Evolutionary conservation across 2,113 vertebrate genomes (phyloP).

Genomic region (Pterophyllum scalare): DNA sequence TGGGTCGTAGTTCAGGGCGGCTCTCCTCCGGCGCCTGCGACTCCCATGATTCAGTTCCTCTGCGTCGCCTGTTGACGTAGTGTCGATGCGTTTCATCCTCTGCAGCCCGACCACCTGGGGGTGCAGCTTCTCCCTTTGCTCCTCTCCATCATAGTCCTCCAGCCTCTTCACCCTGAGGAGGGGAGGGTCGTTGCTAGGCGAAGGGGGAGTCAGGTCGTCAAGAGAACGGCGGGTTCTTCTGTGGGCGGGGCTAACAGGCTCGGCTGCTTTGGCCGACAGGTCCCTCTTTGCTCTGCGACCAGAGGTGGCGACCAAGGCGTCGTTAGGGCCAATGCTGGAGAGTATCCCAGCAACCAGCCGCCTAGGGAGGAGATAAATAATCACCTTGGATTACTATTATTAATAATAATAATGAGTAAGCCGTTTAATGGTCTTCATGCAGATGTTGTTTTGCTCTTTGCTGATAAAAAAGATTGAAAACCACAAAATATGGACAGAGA

Average conservation of each 20-base stretch:
- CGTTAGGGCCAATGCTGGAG: slow-evolving; percentile 56
- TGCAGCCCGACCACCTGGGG: slow-evolving; percentile 61
- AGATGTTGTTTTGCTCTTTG: background rate
- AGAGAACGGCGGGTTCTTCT: slow-evolving; percentile 78
- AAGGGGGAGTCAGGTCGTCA: slow-evolving; percentile 54
- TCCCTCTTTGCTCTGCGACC: slow-evolving; percentile 64
- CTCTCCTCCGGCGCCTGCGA: slow-evolving; percentile 67
- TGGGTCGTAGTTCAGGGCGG: slow-evolving; percentile 70
- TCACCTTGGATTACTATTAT: background rate
- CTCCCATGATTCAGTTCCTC: slow-evolving; percentile 61
- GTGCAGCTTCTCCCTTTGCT: slow-evolving; percentile 26
- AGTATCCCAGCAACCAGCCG: slow-evolving; percentile 77
- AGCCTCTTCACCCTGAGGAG: slow-evolving; percentile 83
- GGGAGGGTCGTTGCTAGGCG: slow-evolving; percentile 59
- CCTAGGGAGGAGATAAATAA: slow-evolving; percentile 35
- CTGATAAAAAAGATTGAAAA: background rate
- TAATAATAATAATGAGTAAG: background rate
- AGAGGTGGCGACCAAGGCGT: slow-evolving; percentile 22
- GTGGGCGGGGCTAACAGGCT: slow-evolving; percentile 34
- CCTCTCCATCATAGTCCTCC: slow-evolving; percentile 53
- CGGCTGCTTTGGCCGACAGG: slow-evolving; percentile 27
- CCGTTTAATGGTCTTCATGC: background rate
- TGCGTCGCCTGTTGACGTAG: slow-evolving; percentile 13
- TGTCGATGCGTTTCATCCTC: slow-evolving; percentile 80
- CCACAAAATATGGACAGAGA: background rate